Base-by-base conservation (phyloP, 2,797 vertebrate genomes). In the Myioborus miniatus region DNA sequence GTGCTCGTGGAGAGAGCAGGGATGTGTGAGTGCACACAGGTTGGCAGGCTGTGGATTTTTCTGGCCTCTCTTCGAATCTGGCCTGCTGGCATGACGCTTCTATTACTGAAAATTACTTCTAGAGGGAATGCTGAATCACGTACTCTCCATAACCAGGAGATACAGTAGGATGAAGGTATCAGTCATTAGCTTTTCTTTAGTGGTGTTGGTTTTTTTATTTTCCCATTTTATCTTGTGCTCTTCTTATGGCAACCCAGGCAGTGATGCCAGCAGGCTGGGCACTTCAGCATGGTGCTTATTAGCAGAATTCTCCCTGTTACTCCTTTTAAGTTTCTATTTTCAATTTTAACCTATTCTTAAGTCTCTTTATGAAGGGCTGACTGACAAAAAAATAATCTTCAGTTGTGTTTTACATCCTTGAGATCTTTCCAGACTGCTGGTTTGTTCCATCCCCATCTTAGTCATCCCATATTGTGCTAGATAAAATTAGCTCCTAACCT, bases 401-500 rank as follows among this genome's bases (percentile, higher is more conserved):
- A 60, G 49, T 83, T 8, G 11, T 87, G 83, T 91, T 97, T 96
- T 96, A 95, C 47, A 95, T 80, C 95, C 94, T 91, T 97, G 96
- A 97, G 97, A 98, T 97, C 96, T 97, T 98, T 98, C 97, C 94
- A 97, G 97, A 95, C 83, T 96, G 68, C 91, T 95, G 83, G 41
- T 60, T 96, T 79, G 83, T 96, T 92, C 95, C 95, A 95, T 97
- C 97, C 94, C 81, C 86, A 92, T 97, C 81, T 93, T 96, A 93
- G 95, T 96, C 97, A 97, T 97, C 96, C 96, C 83, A 89, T 96
- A 97, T 95, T 95, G 95, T 81, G 65, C 95, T 96, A 97, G 91
- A 97, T 95, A 96, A 96, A 97, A 95, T 97, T 91, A 96, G 94
- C 95, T 97, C 94, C 97, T 96, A 97, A 96, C 96, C 95, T 97